Conservation (phyloP, 2,113 vertebrate genomes). For the Pteruthius melanotis region DNA sequence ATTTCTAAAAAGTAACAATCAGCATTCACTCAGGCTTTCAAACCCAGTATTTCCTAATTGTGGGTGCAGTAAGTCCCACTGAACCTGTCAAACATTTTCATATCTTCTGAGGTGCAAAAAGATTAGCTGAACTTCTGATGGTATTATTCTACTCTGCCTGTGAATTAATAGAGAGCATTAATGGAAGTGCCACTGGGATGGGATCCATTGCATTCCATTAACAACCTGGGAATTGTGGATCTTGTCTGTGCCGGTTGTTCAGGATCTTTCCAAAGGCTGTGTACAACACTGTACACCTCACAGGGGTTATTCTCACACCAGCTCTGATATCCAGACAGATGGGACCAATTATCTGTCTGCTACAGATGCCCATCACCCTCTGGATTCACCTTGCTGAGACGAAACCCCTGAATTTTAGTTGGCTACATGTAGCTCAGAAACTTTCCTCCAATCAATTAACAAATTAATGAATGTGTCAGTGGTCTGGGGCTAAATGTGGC, state of each 20-base stretch:
- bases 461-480: background rate
- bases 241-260: background rate
- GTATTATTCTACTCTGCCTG: background rate
- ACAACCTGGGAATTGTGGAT: background rate
- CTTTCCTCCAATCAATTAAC: background rate
- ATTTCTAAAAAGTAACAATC: background rate
- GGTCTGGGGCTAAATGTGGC: background rate
- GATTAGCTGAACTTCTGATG: background rate
- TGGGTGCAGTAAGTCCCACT: background rate
- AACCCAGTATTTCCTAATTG: background rate
- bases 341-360: background rate
- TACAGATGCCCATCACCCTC: background rate
- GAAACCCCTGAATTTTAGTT: background rate
- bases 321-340: background rate
- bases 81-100: background rate
- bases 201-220: background rate
- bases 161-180: background rate
- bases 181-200: background rate
- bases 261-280: background rate
- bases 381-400: background rate
- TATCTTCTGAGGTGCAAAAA: background rate
- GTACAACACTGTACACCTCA: background rate
- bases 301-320: background rate
- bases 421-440: background rate
- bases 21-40: background rate